Evolutionary conservation across 2,113 vertebrate species (phyloP), one percentile per base, ranked within the genome.

Genomic region (Ursus arctos): DNA sequence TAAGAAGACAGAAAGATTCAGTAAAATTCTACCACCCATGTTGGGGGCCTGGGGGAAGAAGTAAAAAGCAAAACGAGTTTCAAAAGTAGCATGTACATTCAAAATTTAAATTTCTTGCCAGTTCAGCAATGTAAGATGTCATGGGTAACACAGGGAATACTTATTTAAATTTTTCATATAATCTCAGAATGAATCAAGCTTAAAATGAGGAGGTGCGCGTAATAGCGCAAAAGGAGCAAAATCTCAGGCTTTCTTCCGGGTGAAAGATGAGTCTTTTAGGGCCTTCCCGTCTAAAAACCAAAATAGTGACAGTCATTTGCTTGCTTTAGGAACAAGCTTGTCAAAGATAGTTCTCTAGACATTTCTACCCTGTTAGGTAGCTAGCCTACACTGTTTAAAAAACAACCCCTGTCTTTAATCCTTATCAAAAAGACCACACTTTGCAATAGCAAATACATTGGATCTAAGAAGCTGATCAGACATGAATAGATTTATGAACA

Each of bases 91-190:
- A 69, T 59, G 76, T 79, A 96, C 40, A 69, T 93, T 96, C 84
- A 94, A 95, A 95, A 59, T 95, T 95, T 77, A 97, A 96, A 93
- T 97, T 83, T 98, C 72, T 92, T 98, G 81, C 67, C 51, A 95
- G 57, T 94, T 97, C 88, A 83, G 59, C 92, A 96, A 47, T 87
- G 82, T 94, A 93, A 97, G 91, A 88, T 96, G 61, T 63, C 93
- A 96, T 67, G 36, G 67, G 72, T 93, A 96, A 76, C 57, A 74
- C 2, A 57, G 74, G n/a, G 49, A 89, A 77, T 98, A 80, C 76
- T 76, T 97, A 96, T 79, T 94, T 96, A 91, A 97, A 93, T 77
- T 74, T 97, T 96, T 80, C 53, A 74, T n/a, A 40, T 74, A 40
- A 33, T 88, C 61, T 51, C 55, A 86, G 55, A 93, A 92, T 71